phyloP scores from a whole-genome alignment of 92 coral and sea anemone genomes.

The Bergia puertoricense region DNA sequence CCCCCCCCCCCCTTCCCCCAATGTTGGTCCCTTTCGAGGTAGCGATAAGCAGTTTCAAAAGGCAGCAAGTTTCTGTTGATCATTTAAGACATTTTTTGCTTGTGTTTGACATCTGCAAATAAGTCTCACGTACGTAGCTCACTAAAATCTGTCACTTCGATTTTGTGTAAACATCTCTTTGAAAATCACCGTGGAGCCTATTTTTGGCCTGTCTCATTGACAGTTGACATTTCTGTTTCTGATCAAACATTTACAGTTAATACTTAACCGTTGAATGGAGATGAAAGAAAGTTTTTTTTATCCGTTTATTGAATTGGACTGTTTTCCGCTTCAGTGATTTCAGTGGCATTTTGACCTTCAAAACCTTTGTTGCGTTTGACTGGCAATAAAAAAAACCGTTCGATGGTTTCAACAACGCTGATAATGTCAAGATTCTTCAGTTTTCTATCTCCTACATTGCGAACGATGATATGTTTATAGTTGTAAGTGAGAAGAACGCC shows the following conservation, averaged over 20 bases:
- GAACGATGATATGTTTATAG: not conserved
- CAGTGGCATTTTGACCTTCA: not conserved
- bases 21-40: no score
- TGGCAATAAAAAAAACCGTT: not conserved
- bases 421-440: not conserved
- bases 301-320: not conserved
- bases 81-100: not conserved
- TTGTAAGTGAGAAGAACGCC: not conserved
- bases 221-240: no score
- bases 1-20: no score
- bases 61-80: no score
- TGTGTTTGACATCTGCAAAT: not conserved
- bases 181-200: not conserved
- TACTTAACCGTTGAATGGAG: no score
- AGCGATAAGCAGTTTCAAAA: no score
- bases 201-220: no score
- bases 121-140: not conserved
- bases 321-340: not conserved
- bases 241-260: no score
- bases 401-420: not conserved
- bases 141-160: not conserved
- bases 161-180: not conserved
- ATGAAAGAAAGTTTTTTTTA: not conserved
- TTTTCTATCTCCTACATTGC: not conserved
- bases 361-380: conserved; percentile 3